Base-by-base conservation (phyloP, 1,140 invertebrate species). In the Stegodyphus dumicola region DNA sequence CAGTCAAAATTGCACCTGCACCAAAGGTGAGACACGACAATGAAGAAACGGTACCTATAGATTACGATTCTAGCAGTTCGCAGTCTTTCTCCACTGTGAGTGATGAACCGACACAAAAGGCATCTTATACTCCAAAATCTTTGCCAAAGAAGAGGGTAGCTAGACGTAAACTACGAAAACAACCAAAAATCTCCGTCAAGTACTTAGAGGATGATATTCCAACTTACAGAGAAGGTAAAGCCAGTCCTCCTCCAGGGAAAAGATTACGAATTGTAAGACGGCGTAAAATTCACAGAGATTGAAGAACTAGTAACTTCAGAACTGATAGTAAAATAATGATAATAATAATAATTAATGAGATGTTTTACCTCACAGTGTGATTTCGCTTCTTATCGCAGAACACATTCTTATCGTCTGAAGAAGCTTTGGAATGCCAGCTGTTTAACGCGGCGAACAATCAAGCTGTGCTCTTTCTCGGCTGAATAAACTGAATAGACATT, bases 181-280 rank as follows among this genome's bases (percentile, higher is more conserved):
- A 85, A 5, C 65, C 51, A 5, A 80, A 71, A 52, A 51, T 67
- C 15, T 67, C 9, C 17, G 9, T n/a, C 17, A 67, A 67, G n/a
- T 60, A 77, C 7, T 17, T 13, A 4, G 33, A 70, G 0, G 66
- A 77, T 11, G 75, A 86, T 6, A 78, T 86, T 33, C 84, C 84
- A 17, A 86, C 84, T 7, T 86, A 86, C 69, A 70, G 84, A 48
- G 84, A 86, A 48, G 48, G 48, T 3, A 86, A 86, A 54, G 84
- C 76, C 7, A 86, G 75, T 2, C 81, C 81, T 51, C 60, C 84
- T 13, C 66, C 75, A 13, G 51, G 11, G 5, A 71, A 56, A 48
- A 70, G 69, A 33, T 78, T 65, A 6, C 53, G 76, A 4, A 4
- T 77, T 13, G 84, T 86, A 4, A 64, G 67, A 17, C 64, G 76